Percentiles rank a stretch among this genome's conserved stretches.
These are phyloP conservation scores for Eubucco bourcierii DNA, from an alignment of 2,113 vertebrate genomes.

Conservation along the genomic window DNA sequence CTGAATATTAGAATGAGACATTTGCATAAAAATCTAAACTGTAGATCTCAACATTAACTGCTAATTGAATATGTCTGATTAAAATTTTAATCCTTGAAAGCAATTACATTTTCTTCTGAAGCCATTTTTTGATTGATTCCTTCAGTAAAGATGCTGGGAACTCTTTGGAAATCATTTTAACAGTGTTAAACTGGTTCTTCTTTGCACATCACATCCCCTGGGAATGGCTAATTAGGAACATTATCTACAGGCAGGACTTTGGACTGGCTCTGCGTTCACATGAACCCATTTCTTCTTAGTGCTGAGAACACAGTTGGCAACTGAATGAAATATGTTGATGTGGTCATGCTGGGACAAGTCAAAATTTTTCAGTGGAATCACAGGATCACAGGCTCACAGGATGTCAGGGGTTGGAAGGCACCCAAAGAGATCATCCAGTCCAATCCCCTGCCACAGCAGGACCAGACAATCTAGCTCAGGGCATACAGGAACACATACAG, in stretches of 20 bases:
- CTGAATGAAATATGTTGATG: neutral
- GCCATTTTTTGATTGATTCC: slow-evolving; percentile 45
- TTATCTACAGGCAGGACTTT: slow-evolving; percentile 1
- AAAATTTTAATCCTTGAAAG: slow-evolving; percentile 72
- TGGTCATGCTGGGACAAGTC: neutral
- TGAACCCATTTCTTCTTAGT: neutral
- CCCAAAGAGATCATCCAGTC: too few relatives aligned
- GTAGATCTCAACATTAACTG: slow-evolving; percentile 55
- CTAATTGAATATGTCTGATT: slow-evolving; percentile 70
- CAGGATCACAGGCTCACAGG: too few relatives aligned
- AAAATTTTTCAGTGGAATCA: neutral
- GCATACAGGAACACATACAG: too few relatives aligned
- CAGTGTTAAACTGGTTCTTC: slow-evolving; percentile 2
- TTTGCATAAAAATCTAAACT: slow-evolving; percentile 68
- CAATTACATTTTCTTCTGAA: slow-evolving; percentile 68
- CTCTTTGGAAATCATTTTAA: slow-evolving; percentile 34
- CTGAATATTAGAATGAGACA: slow-evolving; percentile 39
- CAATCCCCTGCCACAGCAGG: too few relatives aligned
- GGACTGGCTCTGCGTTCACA: neutral
- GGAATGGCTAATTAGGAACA: slow-evolving; percentile 41
- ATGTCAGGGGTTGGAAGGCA: too few relatives aligned
- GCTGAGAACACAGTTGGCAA: neutral
- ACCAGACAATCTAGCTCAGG: too few relatives aligned
- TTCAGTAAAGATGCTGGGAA: slow-evolving; percentile 6
- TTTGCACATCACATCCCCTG: neutral